A percentile compares a stretch with the other conserved stretches of the same genome.
Evolutionary conservation across 1,140 invertebrate species (phyloP).

Genomic region (Lepidostoma basale): DNA sequence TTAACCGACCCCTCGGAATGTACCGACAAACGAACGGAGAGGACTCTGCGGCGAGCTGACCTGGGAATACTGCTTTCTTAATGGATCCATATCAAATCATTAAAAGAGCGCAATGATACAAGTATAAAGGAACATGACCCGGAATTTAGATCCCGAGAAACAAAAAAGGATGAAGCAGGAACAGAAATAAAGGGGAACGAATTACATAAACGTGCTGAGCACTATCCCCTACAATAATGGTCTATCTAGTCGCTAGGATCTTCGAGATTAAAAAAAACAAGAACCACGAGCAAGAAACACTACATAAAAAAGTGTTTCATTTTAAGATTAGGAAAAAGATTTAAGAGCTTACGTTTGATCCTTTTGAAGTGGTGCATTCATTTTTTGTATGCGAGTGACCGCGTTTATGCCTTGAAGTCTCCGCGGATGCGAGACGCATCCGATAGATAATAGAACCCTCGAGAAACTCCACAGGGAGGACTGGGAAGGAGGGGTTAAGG

Average conservation of each 20-base stretch:
- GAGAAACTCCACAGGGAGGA: constrained; percentile 17
- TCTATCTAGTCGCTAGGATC: neutral
- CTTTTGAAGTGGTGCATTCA: neutral
- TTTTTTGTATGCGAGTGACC: neutral
- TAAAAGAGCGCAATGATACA: neutral
- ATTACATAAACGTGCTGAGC: constrained; percentile 6
- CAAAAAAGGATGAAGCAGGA: constrained; percentile 8
- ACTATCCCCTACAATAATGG: neutral
- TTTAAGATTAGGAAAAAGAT: no score
- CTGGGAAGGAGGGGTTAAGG: neutral
- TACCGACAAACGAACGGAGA: constrained; percentile 2
- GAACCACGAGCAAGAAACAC: neutral
- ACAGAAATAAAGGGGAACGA: constrained; percentile 24
- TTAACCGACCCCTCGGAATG: neutral
- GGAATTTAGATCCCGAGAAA: neutral
- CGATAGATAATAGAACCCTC: constrained; percentile 23
- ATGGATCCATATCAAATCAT: neutral
- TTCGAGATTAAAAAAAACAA: neutral
- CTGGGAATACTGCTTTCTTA: neutral
- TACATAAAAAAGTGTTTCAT: neutral
- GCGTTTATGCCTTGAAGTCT: neutral
- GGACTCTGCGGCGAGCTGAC: neutral
- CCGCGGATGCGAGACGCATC: constrained; percentile 1
- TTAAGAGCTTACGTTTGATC: no score
- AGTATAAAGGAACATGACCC: neutral